Percentiles rank a stretch among this genome's conserved stretches.
These are phyloP conservation scores for Eristalis tenax DNA, from an alignment of 2,888 invertebrate genomes.

Conservation along the genomic window DNA sequence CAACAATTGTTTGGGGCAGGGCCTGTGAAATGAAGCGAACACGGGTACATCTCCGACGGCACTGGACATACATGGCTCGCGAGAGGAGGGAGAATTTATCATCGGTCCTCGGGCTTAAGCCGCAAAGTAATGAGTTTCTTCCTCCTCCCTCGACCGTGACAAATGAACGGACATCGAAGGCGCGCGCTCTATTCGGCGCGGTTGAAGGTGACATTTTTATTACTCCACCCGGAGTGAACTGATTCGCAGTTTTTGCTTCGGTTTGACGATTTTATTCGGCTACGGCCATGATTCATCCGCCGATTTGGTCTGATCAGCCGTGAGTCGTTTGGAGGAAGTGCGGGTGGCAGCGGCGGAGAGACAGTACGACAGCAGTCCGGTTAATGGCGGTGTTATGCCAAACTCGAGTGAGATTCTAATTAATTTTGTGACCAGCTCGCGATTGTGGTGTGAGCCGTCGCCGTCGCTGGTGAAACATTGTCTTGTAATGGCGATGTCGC, in stretches of 20 bases:
- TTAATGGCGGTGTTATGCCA: conserved; percentile 32
- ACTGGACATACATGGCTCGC: background rate
- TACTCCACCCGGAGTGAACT: conserved; percentile 56
- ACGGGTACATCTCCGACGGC: background rate
- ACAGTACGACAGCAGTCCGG: conserved; percentile 5
- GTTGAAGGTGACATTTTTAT: conserved; percentile 66
- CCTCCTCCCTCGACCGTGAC: conserved; percentile 33
- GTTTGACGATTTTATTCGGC: conserved; percentile 53
- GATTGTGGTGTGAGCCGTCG: background rate
- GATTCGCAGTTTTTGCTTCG: conserved; percentile 60
- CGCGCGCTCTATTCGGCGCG: conserved; percentile 37
- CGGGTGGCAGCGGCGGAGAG: conserved; percentile 1
- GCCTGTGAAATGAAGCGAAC: conserved; percentile 42
- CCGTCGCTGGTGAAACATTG: background rate
- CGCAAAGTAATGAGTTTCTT: conserved; percentile 62
- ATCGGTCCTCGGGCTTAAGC: conserved; percentile 60
- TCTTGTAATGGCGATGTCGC: background rate
- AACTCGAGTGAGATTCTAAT: conserved; percentile 50
- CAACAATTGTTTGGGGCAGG: conserved; percentile 68
- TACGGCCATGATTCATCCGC: conserved; percentile 56
- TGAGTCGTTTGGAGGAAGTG: background rate
- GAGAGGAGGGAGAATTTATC: conserved; percentile 52
- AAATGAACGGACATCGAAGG: conserved; percentile 51
- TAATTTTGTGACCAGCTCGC: conserved; percentile 14
- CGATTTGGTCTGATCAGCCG: conserved; percentile 1